Conservation (phyloP, 2,113 vertebrate species). For the Hemiscyllium ocellatum region DNA sequence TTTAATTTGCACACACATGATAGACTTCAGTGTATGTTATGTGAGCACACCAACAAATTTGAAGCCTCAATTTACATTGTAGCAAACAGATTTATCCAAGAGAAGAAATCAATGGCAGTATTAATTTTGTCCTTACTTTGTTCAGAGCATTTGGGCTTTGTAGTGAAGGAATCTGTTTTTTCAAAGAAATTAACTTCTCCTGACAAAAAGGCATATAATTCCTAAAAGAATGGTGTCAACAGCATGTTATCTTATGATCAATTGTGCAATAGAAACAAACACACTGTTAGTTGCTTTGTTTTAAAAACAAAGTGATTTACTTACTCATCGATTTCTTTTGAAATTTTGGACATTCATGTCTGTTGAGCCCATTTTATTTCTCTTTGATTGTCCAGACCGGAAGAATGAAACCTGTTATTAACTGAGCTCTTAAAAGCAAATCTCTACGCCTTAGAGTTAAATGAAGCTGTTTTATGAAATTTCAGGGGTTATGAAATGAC, state of each 20-base stretch:
- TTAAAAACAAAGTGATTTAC: neutral
- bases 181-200: neutral
- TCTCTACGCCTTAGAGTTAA: neutral
- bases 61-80: neutral
- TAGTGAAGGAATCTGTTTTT: neutral
- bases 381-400: neutral
- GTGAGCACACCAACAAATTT: neutral
- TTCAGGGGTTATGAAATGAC: constrained; percentile 54
- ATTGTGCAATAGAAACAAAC: neutral
- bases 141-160: neutral
- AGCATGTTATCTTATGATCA: neutral
- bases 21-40: neutral
- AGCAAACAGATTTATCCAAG: neutral
- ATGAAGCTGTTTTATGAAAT: constrained; percentile 46
- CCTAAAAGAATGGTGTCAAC: neutral
- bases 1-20: neutral
- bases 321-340: neutral
- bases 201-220: neutral
- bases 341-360: neutral
- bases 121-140: neutral
- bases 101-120: neutral
- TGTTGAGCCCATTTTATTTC: neutral
- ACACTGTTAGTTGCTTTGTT: neutral
- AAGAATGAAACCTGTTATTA: neutral
- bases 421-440: neutral